A percentile compares a stretch with the other conserved stretches of the same genome.
phyloP scores from a whole-genome alignment of 2,888 invertebrate species.

The Drosophila anceps region DNA sequence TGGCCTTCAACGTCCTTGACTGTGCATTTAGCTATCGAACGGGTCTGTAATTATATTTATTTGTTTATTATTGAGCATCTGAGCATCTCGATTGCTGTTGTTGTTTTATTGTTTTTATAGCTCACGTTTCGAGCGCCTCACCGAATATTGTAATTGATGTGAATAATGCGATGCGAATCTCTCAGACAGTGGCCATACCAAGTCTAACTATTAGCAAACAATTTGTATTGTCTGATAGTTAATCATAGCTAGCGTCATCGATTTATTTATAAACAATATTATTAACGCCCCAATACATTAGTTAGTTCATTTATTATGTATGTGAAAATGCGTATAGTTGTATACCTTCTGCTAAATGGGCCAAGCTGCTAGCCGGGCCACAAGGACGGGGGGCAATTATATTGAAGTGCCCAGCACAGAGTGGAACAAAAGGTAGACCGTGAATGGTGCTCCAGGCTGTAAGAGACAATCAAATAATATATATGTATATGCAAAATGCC shows the following conservation, averaged over 20 bases:
- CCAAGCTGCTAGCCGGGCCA: constrained; percentile 40
- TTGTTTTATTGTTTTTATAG: constrained; percentile 51
- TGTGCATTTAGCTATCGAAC: constrained; percentile 58
- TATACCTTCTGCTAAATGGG: constrained; percentile 40
- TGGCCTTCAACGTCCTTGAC: constrained; percentile 80
- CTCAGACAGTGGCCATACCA: constrained; percentile 44
- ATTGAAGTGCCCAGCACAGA: constrained; percentile 8
- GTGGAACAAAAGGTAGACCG: constrained; percentile 7
- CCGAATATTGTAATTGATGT: constrained; percentile 80
- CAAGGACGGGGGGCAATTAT: constrained; percentile 31
- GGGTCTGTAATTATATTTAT: constrained; percentile 76
- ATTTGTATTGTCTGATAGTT: constrained; percentile 79
- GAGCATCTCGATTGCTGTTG: constrained; percentile 41
- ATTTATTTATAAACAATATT: constrained; percentile 75
- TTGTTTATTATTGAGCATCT: constrained; percentile 70
- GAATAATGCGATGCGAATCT: constrained; percentile 77
- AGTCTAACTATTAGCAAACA: constrained; percentile 70
- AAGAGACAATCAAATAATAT: neutral
- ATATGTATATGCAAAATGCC: constrained; percentile 15
- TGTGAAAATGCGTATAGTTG: constrained; percentile 50
- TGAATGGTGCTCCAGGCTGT: constrained; percentile 14
- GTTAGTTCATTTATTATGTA: constrained; percentile 66
- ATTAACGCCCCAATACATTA: constrained; percentile 70
- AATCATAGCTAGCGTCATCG: constrained; percentile 77
- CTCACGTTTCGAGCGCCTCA: constrained; percentile 72